Evolutionary conservation across 2,888 invertebrate species (phyloP), one percentile per base, ranked within the genome.

Genomic region (Drosophila imparisetae): DNA sequence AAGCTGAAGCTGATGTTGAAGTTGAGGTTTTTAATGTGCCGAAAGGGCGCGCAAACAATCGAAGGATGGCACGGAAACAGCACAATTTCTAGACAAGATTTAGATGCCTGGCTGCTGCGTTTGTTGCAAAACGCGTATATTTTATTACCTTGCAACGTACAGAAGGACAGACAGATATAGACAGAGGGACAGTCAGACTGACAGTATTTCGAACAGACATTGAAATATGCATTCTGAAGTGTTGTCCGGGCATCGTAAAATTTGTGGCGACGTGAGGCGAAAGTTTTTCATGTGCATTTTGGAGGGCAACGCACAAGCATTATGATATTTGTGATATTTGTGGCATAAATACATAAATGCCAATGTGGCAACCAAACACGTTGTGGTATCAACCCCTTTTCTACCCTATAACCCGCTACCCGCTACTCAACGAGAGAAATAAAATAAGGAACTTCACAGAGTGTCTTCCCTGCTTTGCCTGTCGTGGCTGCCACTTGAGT

Each of bases 221-320:
- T 82, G 85, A 82, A 87, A 85, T 85, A 85, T 85, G 85, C 84
- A 78, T 78, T 86, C 72, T 80, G 70, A 78, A 84, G 85, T 84
- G 86, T 76, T 78, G 78, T 86, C 83, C 76, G 70, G 68, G 72
- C 59, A 76, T 86, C 83, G 67, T 84, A 83, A 84, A 84, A 79
- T 68, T 66, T 66, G 66, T 36, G 73, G 62, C 60, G 64, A 55
- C 58, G 38, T 38, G 42, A 57, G 73, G 75, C 72, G 66, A 74
- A 80, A 76, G 78, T 81, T 84, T 80, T 80, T 78, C 75, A 81
- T 86, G 80, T 72, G 65, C 69, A 66, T 71, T 64, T 64, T 68
- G 57, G 71, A 60, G 65, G 60, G 64, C 61, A 49, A 38, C 36
- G 13, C 54, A 7, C 27, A 55, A 63, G 21, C 59, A 75, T 75